Conservation (phyloP, 2,113 vertebrate species). For the Notothenia coriiceps region DNA sequence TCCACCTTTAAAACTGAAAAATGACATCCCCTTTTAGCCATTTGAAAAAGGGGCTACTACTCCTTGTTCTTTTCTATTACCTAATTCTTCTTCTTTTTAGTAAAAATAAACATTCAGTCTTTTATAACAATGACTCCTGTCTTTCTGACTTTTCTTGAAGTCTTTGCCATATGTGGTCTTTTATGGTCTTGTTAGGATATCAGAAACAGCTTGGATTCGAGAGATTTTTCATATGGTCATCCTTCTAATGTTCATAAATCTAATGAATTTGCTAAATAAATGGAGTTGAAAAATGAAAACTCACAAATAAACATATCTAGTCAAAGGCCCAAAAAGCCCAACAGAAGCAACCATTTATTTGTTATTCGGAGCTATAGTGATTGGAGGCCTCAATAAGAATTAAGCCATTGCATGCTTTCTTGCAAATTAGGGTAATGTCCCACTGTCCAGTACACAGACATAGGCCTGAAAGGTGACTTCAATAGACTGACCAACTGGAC, state of each 20-base stretch:
- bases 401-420: background rate
- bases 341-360: background rate
- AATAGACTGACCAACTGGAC: background rate
- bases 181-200: background rate
- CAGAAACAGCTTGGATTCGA: background rate
- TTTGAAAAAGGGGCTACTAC: background rate
- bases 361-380: slow-evolving; percentile 27
- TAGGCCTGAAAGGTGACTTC: background rate
- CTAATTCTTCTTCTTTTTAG: background rate
- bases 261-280: background rate
- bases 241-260: background rate
- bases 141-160: background rate
- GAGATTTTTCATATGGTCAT: background rate
- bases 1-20: slow-evolving; percentile 11
- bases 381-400: slow-evolving; percentile 7
- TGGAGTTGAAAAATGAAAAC: background rate
- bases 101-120: background rate
- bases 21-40: background rate
- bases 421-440: slow-evolving; percentile 5
- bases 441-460: background rate
- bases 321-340: background rate
- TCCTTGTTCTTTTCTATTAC: background rate
- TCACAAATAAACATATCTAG: background rate
- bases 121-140: background rate
- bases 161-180: background rate